phyloP scores from a whole-genome alignment of 2,888 invertebrate species.

The Ashinkailepas kermadecensis region DNA sequence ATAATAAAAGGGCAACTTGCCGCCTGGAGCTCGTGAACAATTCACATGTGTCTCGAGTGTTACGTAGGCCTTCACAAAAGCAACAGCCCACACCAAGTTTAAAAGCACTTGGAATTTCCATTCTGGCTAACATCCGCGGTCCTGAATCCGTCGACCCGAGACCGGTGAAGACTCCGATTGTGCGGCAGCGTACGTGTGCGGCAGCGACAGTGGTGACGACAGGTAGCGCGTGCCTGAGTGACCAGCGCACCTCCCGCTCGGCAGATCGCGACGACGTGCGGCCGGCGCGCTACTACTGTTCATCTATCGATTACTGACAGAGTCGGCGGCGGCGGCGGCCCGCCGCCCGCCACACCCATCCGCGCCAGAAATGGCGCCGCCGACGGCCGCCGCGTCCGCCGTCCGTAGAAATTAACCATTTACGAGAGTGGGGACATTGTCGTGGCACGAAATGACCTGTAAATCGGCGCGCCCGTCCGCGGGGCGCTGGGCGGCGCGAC shows the following conservation, averaged over 20 bases:
- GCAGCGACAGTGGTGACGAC: not conserved
- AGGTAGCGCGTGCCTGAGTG: not conserved
- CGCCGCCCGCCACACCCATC: not conserved
- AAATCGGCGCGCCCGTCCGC: not conserved
- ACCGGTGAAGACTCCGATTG: too few relatives aligned
- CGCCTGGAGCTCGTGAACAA: too few relatives aligned
- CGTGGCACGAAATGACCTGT: not conserved
- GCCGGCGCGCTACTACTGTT: not conserved
- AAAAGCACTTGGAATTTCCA: too few relatives aligned
- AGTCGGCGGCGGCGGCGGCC: not conserved
- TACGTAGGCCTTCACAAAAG: too few relatives aligned
- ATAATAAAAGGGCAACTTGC: too few relatives aligned
- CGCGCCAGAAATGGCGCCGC: not conserved
- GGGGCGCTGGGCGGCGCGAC: too few relatives aligned
- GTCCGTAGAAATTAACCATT: constrained; percentile 12
- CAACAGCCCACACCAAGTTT: too few relatives aligned
- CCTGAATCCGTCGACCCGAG: too few relatives aligned
- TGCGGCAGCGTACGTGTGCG: not conserved
- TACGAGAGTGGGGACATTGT: not conserved
- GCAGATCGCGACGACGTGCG: not conserved
- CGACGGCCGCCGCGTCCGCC: not conserved
- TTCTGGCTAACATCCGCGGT: too few relatives aligned
- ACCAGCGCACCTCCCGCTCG: too few relatives aligned
- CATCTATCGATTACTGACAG: not conserved
- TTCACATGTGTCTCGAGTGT: too few relatives aligned